phyloP scores from a whole-genome alignment of 2,888 invertebrate species.

The Drosophila birchii region DNA sequence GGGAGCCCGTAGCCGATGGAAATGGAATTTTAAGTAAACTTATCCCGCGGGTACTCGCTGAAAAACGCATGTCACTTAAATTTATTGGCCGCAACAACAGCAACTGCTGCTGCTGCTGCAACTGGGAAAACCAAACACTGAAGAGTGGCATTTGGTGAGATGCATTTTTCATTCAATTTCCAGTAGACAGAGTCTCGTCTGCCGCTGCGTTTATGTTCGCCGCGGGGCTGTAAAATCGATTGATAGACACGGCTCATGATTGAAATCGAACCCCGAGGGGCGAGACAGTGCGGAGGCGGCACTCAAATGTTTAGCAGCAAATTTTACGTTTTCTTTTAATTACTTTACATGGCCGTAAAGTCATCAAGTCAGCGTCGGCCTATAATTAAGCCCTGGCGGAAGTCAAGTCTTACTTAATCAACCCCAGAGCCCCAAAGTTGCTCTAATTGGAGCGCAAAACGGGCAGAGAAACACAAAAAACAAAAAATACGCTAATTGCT shows the following conservation, averaged over 20 bases:
- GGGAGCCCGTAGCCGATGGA: slow-evolving; percentile 68
- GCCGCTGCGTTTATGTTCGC: slow-evolving; percentile 56
- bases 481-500: slow-evolving; percentile 70
- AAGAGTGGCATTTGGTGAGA: slow-evolving; percentile 53
- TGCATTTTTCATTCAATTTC: slow-evolving; percentile 80
- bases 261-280: slow-evolving; percentile 62
- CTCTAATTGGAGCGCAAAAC: slow-evolving; percentile 65
- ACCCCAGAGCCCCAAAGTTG: slow-evolving; percentile 48
- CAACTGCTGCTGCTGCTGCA: slow-evolving; percentile 26
- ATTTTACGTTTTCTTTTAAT: slow-evolving; percentile 69
- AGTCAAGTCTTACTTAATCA: slow-evolving; percentile 59
- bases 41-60: slow-evolving; percentile 78
- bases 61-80: slow-evolving; percentile 81
- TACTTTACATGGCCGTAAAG: slow-evolving; percentile 68
- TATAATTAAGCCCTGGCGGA: slow-evolving; percentile 40
- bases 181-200: slow-evolving; percentile 33
- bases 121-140: slow-evolving; percentile 28
- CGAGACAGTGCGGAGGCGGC: slow-evolving; percentile 22
- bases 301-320: slow-evolving; percentile 65
- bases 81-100: slow-evolving; percentile 72
- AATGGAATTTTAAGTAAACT: slow-evolving; percentile 75
- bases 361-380: slow-evolving; percentile 41
- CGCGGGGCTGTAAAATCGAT: slow-evolving; percentile 76
- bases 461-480: not conserved
- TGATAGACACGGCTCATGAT: slow-evolving; percentile 73